A percentile compares a stretch with the other conserved stretches of the same genome.
phyloP scores from a whole-genome alignment of 2,888 invertebrate genomes.

The Helicoverpa assulta region DNA sequence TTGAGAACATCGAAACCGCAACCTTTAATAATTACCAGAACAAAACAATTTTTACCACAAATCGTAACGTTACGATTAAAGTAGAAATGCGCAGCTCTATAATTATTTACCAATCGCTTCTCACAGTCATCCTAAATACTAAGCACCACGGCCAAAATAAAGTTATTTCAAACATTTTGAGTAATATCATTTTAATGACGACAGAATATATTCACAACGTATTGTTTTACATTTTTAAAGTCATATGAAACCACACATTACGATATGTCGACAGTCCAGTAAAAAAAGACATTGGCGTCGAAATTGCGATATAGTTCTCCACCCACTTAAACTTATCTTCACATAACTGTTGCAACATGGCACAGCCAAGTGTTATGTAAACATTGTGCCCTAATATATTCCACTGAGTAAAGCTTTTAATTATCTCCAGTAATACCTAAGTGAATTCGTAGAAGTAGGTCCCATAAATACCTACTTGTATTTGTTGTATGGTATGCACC shows the following conservation, averaged over 20 bases:
- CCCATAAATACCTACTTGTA: too few species aligned
- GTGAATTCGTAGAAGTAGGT: too few species aligned
- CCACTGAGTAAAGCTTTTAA: background rate
- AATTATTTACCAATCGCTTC: constrained; percentile 54
- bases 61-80: constrained; percentile 22
- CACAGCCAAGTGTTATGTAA: constrained; percentile 51
- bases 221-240: constrained; percentile 64
- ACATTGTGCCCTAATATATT: constrained; percentile 48
- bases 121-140: constrained; percentile 38
- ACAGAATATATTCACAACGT: constrained; percentile 60
- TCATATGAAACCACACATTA: constrained; percentile 45
- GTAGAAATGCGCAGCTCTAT: constrained; percentile 20
- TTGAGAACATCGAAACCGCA: background rate
- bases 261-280: constrained; percentile 60
- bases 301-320: constrained; percentile 56
- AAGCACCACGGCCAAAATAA: constrained; percentile 20
- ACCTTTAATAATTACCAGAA: constrained; percentile 11
- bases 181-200: constrained; percentile 55
- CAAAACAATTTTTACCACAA: constrained; percentile 8
- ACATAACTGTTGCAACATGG: constrained; percentile 49
- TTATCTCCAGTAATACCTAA: background rate
- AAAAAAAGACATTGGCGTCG: constrained; percentile 48
- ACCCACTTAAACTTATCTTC: constrained; percentile 46
- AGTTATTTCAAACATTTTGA: constrained; percentile 40
- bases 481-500: too few species aligned